Base-by-base conservation (phyloP, 2,797 vertebrate species). In the Chlorospingus semifuscus region DNA sequence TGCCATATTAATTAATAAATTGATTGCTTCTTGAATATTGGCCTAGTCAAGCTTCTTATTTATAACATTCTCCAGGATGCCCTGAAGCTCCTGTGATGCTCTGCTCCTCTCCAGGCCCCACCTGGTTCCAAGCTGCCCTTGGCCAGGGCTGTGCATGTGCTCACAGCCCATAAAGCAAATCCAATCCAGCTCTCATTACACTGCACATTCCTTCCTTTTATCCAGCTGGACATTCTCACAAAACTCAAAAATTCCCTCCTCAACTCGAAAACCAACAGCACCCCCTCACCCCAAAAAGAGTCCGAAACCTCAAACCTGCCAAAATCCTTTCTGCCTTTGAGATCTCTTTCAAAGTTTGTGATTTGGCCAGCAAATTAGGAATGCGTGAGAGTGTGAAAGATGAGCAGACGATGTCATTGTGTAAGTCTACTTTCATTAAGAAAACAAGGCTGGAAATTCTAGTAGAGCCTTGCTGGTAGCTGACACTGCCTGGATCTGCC, bases 141-240 rank as follows among this genome's bases (percentile, higher is more conserved):
- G 56, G 34, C 46, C 34, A 21, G n/a, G 29, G 11, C 66, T 36
- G 3, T 29, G 22, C 0, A 0, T 44, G n/a, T 10, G 2, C 77
- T 81, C 49, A 63, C 49, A 56, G 61, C 8, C 29, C 65, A 93
- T 12, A 41, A 37, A 50, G 50, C 13, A 86, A 84, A 77, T n/a
- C 47, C 41, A 47, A n/a, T 4, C 2, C 8, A 86, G 29, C 15
- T 52, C 47, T 11, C 22, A 26, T 66, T 36, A 14, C 1, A 1
- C 46, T 74, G 41, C 34, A 12, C 6, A 4, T 49, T 78, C 47
- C 36, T 88, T 76, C 26, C 44, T 49, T 78, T 77, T 39, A 81
- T 47, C 29, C 19, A 30, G 16, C 49, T 42, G 53, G 46, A 74
- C 41, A 44, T 34, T 44, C 60, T 61, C 12, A 39, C 42, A 36